Percentiles rank a stretch among this genome's conserved stretches.
Conservation (phyloP, 2,888 invertebrate genomes). For the Pogonocherus hispidulus region DNA sequence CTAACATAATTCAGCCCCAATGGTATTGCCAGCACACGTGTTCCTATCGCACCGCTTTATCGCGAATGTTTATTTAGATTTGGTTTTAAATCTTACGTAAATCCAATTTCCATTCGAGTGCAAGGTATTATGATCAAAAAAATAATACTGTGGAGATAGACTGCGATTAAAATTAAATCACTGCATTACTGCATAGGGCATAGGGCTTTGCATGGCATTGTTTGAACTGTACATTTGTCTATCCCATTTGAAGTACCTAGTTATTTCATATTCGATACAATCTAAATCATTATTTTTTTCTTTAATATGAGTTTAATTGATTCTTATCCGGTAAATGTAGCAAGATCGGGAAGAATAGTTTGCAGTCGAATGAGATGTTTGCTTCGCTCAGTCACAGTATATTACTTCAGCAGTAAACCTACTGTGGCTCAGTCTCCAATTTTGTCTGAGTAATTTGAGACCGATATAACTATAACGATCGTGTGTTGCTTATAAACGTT, state of each 20-base stretch:
- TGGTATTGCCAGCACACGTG: constrained; percentile 20
- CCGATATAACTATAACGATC: too few relatives aligned
- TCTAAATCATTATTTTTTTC: neutral
- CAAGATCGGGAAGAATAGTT: too few relatives aligned
- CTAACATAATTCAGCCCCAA: constrained; percentile 9
- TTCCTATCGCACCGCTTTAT: constrained; percentile 33
- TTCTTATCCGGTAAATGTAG: too few relatives aligned
- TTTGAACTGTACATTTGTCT: neutral
- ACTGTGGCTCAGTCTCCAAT: too few relatives aligned
- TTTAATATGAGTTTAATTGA: neutral
- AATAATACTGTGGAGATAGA: neutral
- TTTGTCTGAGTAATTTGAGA: too few relatives aligned
- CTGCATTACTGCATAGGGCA: too few relatives aligned
- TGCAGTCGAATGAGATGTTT: too few relatives aligned
- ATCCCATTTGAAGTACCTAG: neutral
- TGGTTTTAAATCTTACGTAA: constrained; percentile 31
- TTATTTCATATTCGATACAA: neutral
- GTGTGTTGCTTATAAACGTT: too few relatives aligned
- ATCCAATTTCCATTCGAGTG: constrained; percentile 31
- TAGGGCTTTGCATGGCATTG: neutral
- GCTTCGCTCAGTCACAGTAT: too few relatives aligned
- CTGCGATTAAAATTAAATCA: neutral
- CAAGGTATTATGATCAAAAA: constrained; percentile 22
- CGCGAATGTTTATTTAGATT: constrained; percentile 32
- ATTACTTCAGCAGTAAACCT: too few relatives aligned